Evolutionary conservation across 2,797 vertebrate species (phyloP).

Genomic region (Catharus ustulatus): DNA sequence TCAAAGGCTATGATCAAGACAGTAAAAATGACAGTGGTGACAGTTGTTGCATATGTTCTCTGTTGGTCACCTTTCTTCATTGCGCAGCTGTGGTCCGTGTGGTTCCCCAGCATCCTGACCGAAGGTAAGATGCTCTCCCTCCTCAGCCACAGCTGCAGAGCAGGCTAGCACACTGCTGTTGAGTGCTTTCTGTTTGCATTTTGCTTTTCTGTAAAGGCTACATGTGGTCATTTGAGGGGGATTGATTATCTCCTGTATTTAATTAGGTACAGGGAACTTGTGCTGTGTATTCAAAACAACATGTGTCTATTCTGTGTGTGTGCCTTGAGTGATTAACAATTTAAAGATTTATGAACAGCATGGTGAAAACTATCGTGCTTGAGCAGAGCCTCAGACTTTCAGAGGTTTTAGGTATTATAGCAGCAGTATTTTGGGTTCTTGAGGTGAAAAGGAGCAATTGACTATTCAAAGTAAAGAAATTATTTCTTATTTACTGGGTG

Average conservation of each 20-base stretch:
- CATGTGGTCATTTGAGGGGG: background rate
- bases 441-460: background rate
- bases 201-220: background rate
- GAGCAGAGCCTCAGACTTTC: background rate
- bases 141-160: background rate
- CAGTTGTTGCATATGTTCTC: slow-evolving; percentile 67
- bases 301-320: background rate
- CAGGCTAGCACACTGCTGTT: background rate
- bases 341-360: background rate
- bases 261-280: background rate
- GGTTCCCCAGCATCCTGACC: slow-evolving; percentile 66
- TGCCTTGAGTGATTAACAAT: background rate
- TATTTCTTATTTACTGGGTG: background rate
- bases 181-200: background rate
- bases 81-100: slow-evolving; percentile 75
- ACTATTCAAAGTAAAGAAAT: background rate
- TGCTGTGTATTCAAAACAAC: background rate
- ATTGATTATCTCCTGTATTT: background rate
- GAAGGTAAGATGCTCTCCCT: slow-evolving; percentile 67
- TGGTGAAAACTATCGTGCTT: background rate
- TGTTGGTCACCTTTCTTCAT: slow-evolving; percentile 79
- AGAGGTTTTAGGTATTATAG: background rate
- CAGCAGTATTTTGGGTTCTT: background rate
- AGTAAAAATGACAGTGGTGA: slow-evolving; percentile 77
- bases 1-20: slow-evolving; percentile 79